Percentiles rank a stretch among this genome's conserved stretches.
Evolutionary conservation across 2,113 vertebrate genomes (phyloP).

Genomic region (Protomyctophum bolini): DNA sequence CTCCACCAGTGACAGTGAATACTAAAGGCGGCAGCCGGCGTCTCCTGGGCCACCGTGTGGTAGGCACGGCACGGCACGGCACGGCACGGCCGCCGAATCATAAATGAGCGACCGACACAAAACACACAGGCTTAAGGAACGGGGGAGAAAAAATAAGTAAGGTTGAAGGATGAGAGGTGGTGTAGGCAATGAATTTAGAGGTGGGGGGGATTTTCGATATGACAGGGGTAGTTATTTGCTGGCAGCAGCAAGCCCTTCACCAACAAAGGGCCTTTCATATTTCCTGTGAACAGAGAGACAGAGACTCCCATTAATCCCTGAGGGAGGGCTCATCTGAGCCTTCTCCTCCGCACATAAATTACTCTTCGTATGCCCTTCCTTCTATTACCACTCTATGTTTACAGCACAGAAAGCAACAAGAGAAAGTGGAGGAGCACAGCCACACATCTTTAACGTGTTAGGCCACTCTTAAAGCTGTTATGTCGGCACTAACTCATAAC

Average conservation of each 20-base stretch:
- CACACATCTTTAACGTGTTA: slow-evolving; percentile 75
- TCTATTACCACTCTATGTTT: slow-evolving; percentile 68
- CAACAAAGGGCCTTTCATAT: slow-evolving; percentile 81
- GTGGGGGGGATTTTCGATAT: slow-evolving; percentile 73
- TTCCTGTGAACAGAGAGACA: slow-evolving; percentile 78
- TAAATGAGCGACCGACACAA: slow-evolving; percentile 74
- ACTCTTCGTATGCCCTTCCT: slow-evolving; percentile 70
- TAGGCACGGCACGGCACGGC: slow-evolving; percentile 39
- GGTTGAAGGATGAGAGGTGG: slow-evolving; percentile 70
- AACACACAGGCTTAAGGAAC: slow-evolving; percentile 62
- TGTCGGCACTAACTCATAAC: slow-evolving; percentile 70
- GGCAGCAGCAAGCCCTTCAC: slow-evolving; percentile 71
- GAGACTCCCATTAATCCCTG: slow-evolving; percentile 75
- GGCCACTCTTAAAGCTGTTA: slow-evolving; percentile 67
- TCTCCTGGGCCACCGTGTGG: slow-evolving; percentile 62
- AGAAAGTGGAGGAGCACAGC: slow-evolving; percentile 54
- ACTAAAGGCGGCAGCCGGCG: slow-evolving; percentile 58
- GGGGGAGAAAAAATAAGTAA: slow-evolving; percentile 14
- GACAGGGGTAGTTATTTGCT: slow-evolving; percentile 76
- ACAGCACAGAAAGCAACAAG: slow-evolving; percentile 54
- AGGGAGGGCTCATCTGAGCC: slow-evolving; percentile 71
- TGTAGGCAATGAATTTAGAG: slow-evolving; percentile 75
- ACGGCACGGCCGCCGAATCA: slow-evolving; percentile 50
- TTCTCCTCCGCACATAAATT: slow-evolving; percentile 75
- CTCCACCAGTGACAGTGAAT: slow-evolving; percentile 67